These are phyloP conservation scores for Lateolabrax maculatus DNA, from an alignment of 2,797 vertebrate genomes.

Conservation along the genomic window DNA sequence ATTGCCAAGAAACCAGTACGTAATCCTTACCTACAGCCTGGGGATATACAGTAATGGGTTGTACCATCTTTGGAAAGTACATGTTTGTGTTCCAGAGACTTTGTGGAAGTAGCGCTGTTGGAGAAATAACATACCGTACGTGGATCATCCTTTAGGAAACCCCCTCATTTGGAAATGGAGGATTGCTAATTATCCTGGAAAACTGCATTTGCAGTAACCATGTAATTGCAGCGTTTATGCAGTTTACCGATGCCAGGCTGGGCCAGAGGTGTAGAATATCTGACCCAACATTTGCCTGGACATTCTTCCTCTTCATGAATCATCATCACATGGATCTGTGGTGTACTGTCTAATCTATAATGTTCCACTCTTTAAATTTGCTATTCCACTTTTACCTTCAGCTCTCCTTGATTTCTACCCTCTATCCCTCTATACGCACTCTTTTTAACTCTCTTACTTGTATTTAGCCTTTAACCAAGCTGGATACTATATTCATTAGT, in stretches of 20 bases:
- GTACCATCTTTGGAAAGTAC: constrained; percentile 43
- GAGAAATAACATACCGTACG: constrained; percentile 6
- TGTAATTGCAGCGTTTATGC: constrained; percentile 59
- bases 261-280: constrained; percentile 48
- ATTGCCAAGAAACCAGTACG: neutral
- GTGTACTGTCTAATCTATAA: neutral
- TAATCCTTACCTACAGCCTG: constrained; percentile 6
- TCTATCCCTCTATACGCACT: neutral
- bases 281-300: constrained; percentile 34
- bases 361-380: neutral
- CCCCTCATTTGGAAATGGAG: constrained; percentile 46
- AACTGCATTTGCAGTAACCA: constrained; percentile 35
- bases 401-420: neutral
- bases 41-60: constrained; percentile 7
- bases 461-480: neutral
- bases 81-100: constrained; percentile 23
- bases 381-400: constrained; percentile 28
- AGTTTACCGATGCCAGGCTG: constrained; percentile 29
- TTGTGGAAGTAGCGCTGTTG: neutral
- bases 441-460: neutral
- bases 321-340: constrained; percentile 32
- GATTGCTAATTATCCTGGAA: constrained; percentile 47
- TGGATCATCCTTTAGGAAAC: constrained; percentile 47
- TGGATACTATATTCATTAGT: constrained; percentile 35
- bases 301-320: constrained; percentile 34